Conservation (phyloP, 2,888 invertebrate genomes). For the Malachius bipustulatus region DNA sequence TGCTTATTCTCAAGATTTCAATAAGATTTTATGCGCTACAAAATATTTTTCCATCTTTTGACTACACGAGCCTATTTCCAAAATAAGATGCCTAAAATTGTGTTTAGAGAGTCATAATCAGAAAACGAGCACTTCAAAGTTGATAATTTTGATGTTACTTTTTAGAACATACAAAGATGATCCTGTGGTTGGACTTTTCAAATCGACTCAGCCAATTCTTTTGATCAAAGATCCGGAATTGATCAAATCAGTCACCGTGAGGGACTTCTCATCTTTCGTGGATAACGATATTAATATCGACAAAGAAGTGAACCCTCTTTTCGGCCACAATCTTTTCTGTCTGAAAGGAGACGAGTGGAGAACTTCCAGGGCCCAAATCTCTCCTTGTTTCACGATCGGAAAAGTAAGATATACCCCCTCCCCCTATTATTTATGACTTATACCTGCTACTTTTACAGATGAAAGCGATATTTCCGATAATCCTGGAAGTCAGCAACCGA, state of each 20-base stretch:
- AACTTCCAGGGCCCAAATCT: slow-evolving; percentile 34
- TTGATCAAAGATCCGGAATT: slow-evolving; percentile 27
- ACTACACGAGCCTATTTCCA: no score
- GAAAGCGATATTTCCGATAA: slow-evolving; percentile 38
- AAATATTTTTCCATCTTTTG: no score
- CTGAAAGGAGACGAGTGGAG: slow-evolving; percentile 37
- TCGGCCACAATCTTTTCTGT: slow-evolving; percentile 34
- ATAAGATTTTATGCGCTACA: no score
- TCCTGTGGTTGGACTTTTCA: slow-evolving; percentile 28
- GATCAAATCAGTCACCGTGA: slow-evolving; percentile 28
- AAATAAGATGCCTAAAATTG: no score
- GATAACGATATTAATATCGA: slow-evolving; percentile 27
- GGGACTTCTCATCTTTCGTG: slow-evolving; percentile 24
- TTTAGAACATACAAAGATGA: slow-evolving; percentile 10
- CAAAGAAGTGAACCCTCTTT: slow-evolving; percentile 33
- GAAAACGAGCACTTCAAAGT: no score
- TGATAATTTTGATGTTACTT: no score
- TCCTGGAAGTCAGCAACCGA: slow-evolving; percentile 33
- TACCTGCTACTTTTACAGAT: slow-evolving; percentile 24
- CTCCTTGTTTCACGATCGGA: slow-evolving; percentile 37
- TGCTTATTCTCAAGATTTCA: no score
- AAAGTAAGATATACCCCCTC: slow-evolving; percentile 25
- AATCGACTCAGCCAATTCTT: slow-evolving; percentile 22
- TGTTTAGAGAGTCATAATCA: no score
- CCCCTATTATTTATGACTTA: no score